phyloP scores from a whole-genome alignment of 2,888 invertebrate genomes.

The Cephus pulcher region DNA sequence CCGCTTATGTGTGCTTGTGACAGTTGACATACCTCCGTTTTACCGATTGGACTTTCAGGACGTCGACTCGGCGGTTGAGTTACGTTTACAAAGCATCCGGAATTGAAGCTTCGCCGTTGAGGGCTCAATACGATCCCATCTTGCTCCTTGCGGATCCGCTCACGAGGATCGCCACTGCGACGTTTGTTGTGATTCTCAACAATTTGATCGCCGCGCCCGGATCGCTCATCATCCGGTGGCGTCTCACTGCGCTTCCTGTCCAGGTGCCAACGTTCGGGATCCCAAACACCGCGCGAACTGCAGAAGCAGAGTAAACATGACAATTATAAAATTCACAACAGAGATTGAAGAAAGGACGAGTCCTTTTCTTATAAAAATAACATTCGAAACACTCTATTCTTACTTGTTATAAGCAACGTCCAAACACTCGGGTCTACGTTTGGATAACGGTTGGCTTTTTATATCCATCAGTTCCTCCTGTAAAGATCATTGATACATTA shows the following conservation, averaged over 20 bases:
- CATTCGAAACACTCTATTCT: conserved; percentile 30
- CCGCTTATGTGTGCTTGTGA: no score
- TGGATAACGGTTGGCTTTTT: conserved; percentile 77
- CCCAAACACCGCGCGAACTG: conserved; percentile 68
- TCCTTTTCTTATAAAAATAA: no score
- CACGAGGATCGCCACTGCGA: conserved; percentile 77
- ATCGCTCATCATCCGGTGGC: conserved; percentile 73
- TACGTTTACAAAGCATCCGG: conserved; percentile 81
- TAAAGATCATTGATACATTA: conserved; percentile 18
- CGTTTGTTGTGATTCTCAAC: conserved; percentile 60
- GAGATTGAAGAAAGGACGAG: conserved; percentile 5
- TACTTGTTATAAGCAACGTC: conserved; percentile 72
- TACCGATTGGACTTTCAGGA: conserved; percentile 64
- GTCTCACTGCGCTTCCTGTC: conserved; percentile 73
- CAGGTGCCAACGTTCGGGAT: conserved; percentile 69
- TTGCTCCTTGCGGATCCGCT: conserved; percentile 83
- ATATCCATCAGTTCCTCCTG: conserved; percentile 80
- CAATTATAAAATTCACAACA: conserved; percentile 24
- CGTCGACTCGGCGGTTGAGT: conserved; percentile 53
- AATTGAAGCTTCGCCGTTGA: conserved; percentile 87
- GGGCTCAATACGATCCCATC: conserved; percentile 88
- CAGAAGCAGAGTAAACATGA: conserved; percentile 46
- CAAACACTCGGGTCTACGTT: conserved; percentile 78
- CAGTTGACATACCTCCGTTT: conserved; percentile 53
- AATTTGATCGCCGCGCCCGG: conserved; percentile 67